phyloP scores from a whole-genome alignment of 2,113 vertebrate species.

The Rynchops niger region DNA sequence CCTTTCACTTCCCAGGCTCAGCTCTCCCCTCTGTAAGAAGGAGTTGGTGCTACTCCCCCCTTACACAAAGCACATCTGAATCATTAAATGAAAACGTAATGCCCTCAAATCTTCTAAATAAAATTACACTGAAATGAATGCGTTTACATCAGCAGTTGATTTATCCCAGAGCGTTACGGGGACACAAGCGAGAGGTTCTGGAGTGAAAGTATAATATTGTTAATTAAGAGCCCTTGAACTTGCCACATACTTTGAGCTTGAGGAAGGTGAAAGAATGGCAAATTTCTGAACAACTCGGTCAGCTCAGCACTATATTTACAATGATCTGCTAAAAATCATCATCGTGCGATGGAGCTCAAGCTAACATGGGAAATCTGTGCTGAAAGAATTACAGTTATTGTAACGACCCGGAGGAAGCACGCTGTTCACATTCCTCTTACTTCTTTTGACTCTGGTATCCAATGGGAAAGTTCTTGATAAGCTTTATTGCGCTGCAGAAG shows the following conservation, averaged over 20 bases:
- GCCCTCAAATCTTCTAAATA: neutral
- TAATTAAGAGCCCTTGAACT: conserved; percentile 12
- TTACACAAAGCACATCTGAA: neutral
- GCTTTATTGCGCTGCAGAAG: conserved; percentile 36
- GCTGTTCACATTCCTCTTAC: conserved; percentile 33
- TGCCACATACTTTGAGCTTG: neutral
- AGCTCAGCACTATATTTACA: neutral
- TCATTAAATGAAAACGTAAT: neutral
- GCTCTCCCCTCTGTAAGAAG: neutral
- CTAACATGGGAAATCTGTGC: neutral
- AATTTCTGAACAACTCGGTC: neutral
- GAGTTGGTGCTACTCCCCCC: neutral
- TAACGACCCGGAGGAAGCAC: neutral
- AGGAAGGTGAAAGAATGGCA: neutral
- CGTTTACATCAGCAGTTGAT: neutral
- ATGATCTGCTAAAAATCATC: neutral
- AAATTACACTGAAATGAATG: neutral
- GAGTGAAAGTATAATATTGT: neutral
- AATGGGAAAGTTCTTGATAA: conserved; percentile 48
- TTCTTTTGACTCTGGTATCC: conserved; percentile 35
- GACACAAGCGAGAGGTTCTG: neutral
- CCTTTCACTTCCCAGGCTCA: neutral
- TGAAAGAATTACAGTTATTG: conserved; percentile 20
- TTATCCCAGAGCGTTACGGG: neutral
- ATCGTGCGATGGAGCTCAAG: neutral